These are phyloP conservation scores for Phyto melanocephala DNA, from an alignment of 2,888 invertebrate species.

Conservation along the genomic window DNA sequence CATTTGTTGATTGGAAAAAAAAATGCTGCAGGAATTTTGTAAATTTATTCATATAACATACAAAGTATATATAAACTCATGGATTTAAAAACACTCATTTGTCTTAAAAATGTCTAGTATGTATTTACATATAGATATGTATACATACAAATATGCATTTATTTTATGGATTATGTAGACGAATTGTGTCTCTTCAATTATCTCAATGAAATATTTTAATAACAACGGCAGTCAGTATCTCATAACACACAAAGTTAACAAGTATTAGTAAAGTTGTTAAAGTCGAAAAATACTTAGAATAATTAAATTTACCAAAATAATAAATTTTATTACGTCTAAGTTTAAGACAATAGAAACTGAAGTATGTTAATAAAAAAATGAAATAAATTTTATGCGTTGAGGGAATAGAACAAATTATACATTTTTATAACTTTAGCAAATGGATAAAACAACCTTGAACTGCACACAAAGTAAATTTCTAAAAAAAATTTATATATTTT, in stretches of 20 bases:
- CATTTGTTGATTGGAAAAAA: background rate
- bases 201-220: background rate
- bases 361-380: no score
- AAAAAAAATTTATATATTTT: background rate
- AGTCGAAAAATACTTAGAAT: background rate
- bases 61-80: no score
- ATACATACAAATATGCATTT: background rate
- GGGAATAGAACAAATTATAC: background rate
- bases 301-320: constrained; percentile 18
- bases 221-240: background rate
- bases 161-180: background rate
- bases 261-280: background rate
- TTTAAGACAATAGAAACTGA: no score
- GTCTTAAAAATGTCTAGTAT: no score
- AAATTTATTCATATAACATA: background rate
- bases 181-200: constrained; percentile 15
- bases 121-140: no score
- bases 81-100: background rate
- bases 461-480: background rate
- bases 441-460: background rate
- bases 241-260: background rate
- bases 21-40: background rate
- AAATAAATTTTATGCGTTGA: background rate
- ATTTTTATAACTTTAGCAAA: background rate
- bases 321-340: background rate